Evolutionary conservation across 92 coral and sea anemone species (phyloP), one percentile per base, ranked within the genome.

Genomic region (Pocillopora grandis): DNA sequence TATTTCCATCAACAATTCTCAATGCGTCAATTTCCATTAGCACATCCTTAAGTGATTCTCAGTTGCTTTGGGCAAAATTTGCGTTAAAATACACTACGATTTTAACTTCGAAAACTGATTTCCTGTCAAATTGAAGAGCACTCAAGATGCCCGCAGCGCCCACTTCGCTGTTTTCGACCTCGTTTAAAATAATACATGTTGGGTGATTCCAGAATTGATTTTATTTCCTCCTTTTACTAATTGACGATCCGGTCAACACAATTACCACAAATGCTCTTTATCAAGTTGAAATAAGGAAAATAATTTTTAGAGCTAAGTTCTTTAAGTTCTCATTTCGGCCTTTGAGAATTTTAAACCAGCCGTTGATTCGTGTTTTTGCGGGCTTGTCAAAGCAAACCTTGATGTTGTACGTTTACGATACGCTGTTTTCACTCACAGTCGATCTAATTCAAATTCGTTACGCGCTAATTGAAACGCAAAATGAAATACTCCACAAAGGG

Each of bases 11-110:
- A 36, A 76, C 58, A 59, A 69, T 66, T 57, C 56, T 56, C 75
- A 16, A 2, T 67, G 10, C 56, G n/a, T 67, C 65, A 57, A 16
- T 80, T 68, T 2, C 23, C 77, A 81, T 81, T 81, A 71, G 61
- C 66, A 71, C 66, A 57, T 80, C 56, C 12, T 79, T 56, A 80
- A 58, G 58, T 80, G 76, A 80, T 69, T 69, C 67, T 10, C 10
- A 33, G 58, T 55, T 68, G 17, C 84, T 58, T 73, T 10, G 23
- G 84, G 67, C 76, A 31, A 56, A 60, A 56, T 49, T 58, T 9
- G 19, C 62, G 69, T 31, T 56, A 16, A 35, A 16, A 59, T 80
- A 9, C 9, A 57, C 52, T 3, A 12, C 62, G 62, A 9, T 70
- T 70, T 36, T 52, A 77, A 61, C 55, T 35, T 67, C 66, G 67